These are phyloP conservation scores for Cephus runcator DNA, from an alignment of 2,888 invertebrate genomes.

Conservation along the genomic window DNA sequence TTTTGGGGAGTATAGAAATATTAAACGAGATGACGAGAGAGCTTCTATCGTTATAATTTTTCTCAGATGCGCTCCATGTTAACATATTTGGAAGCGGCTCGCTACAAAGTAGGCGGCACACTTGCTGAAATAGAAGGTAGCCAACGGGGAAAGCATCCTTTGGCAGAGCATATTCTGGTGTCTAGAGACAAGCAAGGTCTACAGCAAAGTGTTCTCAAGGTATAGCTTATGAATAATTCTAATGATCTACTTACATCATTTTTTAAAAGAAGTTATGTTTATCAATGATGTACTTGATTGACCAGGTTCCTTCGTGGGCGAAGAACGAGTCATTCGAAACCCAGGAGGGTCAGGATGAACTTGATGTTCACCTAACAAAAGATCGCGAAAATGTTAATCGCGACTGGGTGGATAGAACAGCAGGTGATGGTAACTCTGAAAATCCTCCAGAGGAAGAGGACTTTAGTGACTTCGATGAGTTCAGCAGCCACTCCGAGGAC, in stretches of 20 bases:
- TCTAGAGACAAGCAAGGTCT: conserved; percentile 90
- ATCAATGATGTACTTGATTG: background rate
- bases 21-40: background rate
- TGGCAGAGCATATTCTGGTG: conserved; percentile 87
- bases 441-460: conserved; percentile 75
- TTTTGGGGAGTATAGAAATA: too few species aligned
- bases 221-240: conserved; percentile 45
- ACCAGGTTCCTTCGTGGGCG: conserved; percentile 80
- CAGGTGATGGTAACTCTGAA: conserved; percentile 83
- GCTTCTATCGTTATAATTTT: background rate
- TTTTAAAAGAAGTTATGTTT: background rate
- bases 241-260: background rate
- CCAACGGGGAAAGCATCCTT: conserved; percentile 81
- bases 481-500: conserved; percentile 59
- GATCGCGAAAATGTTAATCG: conserved; percentile 58
- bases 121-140: conserved; percentile 85
- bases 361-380: conserved; percentile 48
- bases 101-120: conserved; percentile 87
- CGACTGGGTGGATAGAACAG: conserved; percentile 80
- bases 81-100: conserved; percentile 89
- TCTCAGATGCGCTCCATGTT: conserved; percentile 90
- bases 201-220: conserved; percentile 86
- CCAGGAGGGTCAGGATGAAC: conserved; percentile 56
- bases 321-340: conserved; percentile 72
- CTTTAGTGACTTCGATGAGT: conserved; percentile 79